Base-by-base conservation (phyloP, 2,113 vertebrate species). In the Cichladusa arquata region DNA sequence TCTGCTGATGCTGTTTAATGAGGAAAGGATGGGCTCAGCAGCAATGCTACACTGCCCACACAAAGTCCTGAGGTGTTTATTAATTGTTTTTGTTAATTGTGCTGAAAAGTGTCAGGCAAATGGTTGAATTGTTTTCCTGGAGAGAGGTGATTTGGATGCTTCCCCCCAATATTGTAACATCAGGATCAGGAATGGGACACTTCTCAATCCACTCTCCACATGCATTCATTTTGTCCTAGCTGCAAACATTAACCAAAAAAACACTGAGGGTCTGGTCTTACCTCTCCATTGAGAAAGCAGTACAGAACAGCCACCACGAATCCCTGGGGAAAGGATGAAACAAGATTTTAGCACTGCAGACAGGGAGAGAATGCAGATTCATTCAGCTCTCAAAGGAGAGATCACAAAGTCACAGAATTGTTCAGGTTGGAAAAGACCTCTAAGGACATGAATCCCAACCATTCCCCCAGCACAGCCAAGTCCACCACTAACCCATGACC, bases 201-300 rank as follows among this genome's bases (percentile, higher is more conserved):
- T 40, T 58, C 73, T 34, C 60, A 45, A 20, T 16, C 22, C 19
- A 3, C 53, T 54, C 51, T 51, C n/a, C 47, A 42, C 12, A 17
- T 10, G 4, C 34, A 53, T 25, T 36, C 29, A 34, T 2, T 77
- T 19, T 61, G 13, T 11, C 38, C 65, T 19, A 29, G 29, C 29
- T 64, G 33, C 25, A 81, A 72, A 45, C 14, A 34, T 5, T 5
- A 53, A 34, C 14, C n/a, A 40, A 57, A 81, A 81, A 2, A 7
- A 3, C 3, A 3, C 8, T 47, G 31, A 15, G 23, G 69, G 36
- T 48, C 98, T 98, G 58, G 29, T 42, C 98, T 98, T 97, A 98
- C 98, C 98, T 98, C 98, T 0, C 98, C 98, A 2, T 98, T 98
- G 90, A 98, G 97, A 71, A 98, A 98, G 88, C 98, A 98, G 94